Evolutionary conservation across 1,140 invertebrate species (phyloP).

Genomic region (Spodoptera frugiperda): DNA sequence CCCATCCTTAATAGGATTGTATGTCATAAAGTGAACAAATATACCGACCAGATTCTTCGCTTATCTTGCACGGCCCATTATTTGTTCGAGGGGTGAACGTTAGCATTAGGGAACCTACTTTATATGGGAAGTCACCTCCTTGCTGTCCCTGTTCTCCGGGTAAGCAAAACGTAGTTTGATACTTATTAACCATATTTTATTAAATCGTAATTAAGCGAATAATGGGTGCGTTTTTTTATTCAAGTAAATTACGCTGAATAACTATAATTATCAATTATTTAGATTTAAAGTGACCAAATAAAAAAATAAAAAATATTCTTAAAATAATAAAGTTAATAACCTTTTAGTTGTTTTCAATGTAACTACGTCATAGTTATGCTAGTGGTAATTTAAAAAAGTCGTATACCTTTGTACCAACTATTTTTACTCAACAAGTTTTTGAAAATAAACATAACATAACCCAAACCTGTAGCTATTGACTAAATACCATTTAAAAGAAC

Average conservation of each 20-base stretch:
- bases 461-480: slow-evolving; percentile 19
- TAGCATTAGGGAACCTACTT: slow-evolving; percentile 1
- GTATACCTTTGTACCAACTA: not conserved
- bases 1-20: slow-evolving; percentile 8
- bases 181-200: too few species aligned
- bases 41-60: slow-evolving; percentile 18
- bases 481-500: slow-evolving; percentile 25
- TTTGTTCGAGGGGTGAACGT: slow-evolving; percentile 18
- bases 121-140: slow-evolving; percentile 4
- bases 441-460: too few species aligned
- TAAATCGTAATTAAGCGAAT: too few species aligned
- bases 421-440: too few species aligned
- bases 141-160: not conserved
- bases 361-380: too few species aligned
- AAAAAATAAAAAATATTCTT: too few species aligned
- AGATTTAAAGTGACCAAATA: too few species aligned
- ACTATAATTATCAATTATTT: too few species aligned
- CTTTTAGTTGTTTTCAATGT: too few species aligned
- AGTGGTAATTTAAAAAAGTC: not conserved
- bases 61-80: slow-evolving; percentile 24
- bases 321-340: too few species aligned
- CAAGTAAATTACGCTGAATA: too few species aligned
- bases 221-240: too few species aligned
- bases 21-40: slow-evolving; percentile 28
- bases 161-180: not conserved